Percentiles rank a stretch among this genome's conserved stretches.
Conservation (phyloP, 2,888 invertebrate species). For the Hybos culiciformis region DNA sequence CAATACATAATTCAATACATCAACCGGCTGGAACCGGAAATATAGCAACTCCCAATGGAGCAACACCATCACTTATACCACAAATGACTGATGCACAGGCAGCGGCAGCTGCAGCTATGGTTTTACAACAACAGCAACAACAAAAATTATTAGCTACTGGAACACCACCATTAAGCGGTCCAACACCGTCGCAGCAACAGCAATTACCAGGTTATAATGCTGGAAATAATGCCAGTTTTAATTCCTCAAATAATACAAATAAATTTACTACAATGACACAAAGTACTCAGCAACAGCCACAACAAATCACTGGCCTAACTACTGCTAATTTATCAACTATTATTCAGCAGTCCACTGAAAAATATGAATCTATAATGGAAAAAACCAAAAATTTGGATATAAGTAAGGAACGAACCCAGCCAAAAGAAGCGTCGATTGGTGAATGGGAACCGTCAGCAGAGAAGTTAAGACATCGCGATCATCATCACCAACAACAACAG, state of each 20-base stretch:
- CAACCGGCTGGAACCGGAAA: neutral
- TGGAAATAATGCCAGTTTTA: conserved; percentile 22
- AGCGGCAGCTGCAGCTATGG: conserved; percentile 3
- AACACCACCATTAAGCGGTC: conserved; percentile 42
- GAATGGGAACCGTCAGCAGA: conserved; percentile 1
- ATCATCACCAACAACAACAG: conserved; percentile 16
- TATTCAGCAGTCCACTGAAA: neutral
- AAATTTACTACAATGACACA: neutral
- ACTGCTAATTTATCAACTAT: neutral
- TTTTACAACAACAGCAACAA: conserved; percentile 2
- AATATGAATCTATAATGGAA: conserved; percentile 1
- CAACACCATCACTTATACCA: no score
- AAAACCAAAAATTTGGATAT: neutral
- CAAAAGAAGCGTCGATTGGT: conserved; percentile 5
- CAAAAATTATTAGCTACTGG: conserved; percentile 37
- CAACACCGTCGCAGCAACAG: conserved; percentile 1
- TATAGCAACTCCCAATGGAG: neutral
- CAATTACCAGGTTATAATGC: conserved; percentile 19
- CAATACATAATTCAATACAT: neutral
- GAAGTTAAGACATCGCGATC: conserved; percentile 12
- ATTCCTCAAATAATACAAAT: conserved; percentile 14
- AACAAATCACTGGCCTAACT: conserved; percentile 1
- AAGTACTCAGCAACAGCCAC: conserved; percentile 2
- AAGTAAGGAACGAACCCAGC: neutral
- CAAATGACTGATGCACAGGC: neutral